Evolutionary conservation across 2,113 vertebrate genomes (phyloP).

Genomic region (Excalfactoria chinensis): DNA sequence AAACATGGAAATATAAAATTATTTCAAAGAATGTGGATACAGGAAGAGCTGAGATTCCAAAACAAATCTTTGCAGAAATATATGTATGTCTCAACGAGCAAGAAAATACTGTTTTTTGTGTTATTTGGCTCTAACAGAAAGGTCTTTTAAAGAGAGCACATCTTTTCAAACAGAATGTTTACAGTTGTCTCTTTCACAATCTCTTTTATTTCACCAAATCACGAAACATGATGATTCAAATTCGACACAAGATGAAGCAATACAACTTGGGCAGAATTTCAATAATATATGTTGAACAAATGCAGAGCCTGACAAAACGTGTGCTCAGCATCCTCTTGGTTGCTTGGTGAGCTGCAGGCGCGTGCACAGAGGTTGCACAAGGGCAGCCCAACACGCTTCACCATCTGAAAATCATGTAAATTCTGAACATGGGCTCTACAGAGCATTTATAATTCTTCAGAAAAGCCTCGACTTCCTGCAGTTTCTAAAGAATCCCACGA

Average conservation of each 20-base stretch:
- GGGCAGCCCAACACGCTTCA: conserved; percentile 30
- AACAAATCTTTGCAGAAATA: conserved; percentile 57
- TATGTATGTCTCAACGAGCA: not conserved
- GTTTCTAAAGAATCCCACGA: conserved; percentile 2
- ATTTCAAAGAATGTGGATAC: conserved; percentile 38
- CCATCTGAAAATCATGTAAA: conserved; percentile 44
- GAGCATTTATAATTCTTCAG: conserved; percentile 21
- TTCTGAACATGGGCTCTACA: conserved; percentile 5
- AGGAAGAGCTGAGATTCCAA: conserved; percentile 19
- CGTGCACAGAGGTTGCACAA: not conserved
- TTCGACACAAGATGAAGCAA: conserved; percentile 26
- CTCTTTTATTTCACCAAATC: conserved; percentile 61
- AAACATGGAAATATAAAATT: conserved; percentile 51
- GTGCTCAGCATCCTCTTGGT: not conserved
- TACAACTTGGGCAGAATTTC: conserved; percentile 39
- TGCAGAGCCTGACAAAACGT: not conserved
- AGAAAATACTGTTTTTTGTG: conserved; percentile 14
- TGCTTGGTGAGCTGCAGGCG: not conserved
- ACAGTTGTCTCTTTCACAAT: conserved; percentile 58
- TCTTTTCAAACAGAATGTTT: conserved; percentile 64
- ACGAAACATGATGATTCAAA: conserved; percentile 46
- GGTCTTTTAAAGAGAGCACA: conserved; percentile 57
- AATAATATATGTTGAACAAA: conserved; percentile 50
- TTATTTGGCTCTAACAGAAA: conserved; percentile 56
- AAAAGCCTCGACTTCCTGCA: conserved; percentile 53